phyloP scores from a whole-genome alignment of 2,888 invertebrate genomes.

The Sinentomon sp. region DNA sequence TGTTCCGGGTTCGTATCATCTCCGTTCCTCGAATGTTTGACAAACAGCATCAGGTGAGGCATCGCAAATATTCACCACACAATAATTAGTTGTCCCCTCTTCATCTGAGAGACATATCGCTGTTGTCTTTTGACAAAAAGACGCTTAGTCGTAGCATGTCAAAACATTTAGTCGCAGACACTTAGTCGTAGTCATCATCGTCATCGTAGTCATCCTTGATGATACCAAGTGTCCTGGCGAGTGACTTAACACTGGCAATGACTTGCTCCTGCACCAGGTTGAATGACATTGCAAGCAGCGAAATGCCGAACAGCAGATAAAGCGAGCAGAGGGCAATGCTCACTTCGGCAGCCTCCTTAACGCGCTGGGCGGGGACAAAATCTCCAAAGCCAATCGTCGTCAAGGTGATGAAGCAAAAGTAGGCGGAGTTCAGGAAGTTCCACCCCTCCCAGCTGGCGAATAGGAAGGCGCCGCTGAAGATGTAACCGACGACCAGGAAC shows the following conservation, averaged over 20 bases:
- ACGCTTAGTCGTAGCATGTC: too few relatives aligned
- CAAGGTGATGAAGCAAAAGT: constrained; percentile 78
- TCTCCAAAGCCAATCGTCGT: constrained; percentile 83
- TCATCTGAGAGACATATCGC: too few relatives aligned
- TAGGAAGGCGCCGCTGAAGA: constrained; percentile 59
- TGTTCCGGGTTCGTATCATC: too few relatives aligned
- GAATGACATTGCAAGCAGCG: constrained; percentile 81
- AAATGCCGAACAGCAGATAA: constrained; percentile 79
- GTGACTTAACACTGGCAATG: constrained; percentile 55
- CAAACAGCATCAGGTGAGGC: too few relatives aligned
- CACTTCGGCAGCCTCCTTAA: too few relatives aligned
- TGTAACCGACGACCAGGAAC: constrained; percentile 60
- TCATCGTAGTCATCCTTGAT: constrained; percentile 41
- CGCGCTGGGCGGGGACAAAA: constrained; percentile 56
- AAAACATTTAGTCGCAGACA: too few relatives aligned
- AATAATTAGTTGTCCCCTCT: too few relatives aligned
- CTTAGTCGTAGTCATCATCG: too few relatives aligned
- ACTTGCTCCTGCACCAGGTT: constrained; percentile 86
- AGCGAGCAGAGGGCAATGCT: constrained; percentile 65
- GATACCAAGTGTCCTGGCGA: constrained; percentile 62
- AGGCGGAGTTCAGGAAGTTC: constrained; percentile 61
- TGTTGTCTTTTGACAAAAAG: too few relatives aligned
- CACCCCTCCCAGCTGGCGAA: constrained; percentile 65
- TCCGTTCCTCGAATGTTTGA: too few relatives aligned
- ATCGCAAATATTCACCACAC: too few relatives aligned